A percentile compares a stretch with the other conserved stretches of the same genome.
Evolutionary conservation across 2,797 vertebrate genomes (phyloP).

Genomic region (Microhierax caerulescens): DNA sequence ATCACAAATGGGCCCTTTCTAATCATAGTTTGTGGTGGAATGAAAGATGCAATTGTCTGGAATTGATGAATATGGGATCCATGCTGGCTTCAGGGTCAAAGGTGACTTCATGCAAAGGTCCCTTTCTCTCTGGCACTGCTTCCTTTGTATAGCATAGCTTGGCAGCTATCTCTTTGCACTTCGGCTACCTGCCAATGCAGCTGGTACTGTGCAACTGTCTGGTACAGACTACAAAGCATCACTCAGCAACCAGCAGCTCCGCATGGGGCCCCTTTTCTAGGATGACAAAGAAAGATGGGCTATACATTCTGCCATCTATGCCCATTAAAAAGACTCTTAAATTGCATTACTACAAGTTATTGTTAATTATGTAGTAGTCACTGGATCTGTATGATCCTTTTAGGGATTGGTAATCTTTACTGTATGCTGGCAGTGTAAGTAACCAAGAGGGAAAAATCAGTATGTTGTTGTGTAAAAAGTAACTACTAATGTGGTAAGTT

Average conservation of each 20-base stretch:
- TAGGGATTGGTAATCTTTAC: constrained; percentile 38
- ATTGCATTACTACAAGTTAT: constrained; percentile 78
- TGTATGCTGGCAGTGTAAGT: not conserved
- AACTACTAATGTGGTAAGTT: not conserved
- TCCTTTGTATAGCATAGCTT: constrained; percentile 84
- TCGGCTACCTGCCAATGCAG: constrained; percentile 94
- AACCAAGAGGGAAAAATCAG: not conserved
- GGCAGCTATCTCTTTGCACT: constrained; percentile 83
- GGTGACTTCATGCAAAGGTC: constrained; percentile 83
- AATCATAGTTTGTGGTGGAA: constrained; percentile 82
- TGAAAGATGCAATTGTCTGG: constrained; percentile 93
- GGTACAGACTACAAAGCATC: constrained; percentile 85
- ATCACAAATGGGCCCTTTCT: constrained; percentile 74
- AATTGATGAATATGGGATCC: constrained; percentile 89
- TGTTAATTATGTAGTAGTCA: constrained; percentile 84
- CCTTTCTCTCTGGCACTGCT: constrained; percentile 84
- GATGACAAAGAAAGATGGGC: constrained; percentile 86
- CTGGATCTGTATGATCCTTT: constrained; percentile 75
- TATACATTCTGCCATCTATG: constrained; percentile 77
- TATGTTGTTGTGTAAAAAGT: constrained; percentile 20
- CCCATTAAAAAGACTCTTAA: constrained; percentile 79
- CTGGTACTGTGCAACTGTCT: constrained; percentile 89
- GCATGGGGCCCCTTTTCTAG: constrained; percentile 81
- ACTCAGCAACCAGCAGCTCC: constrained; percentile 84
- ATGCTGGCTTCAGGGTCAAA: constrained; percentile 83